Evolutionary conservation across 2,797 vertebrate species (phyloP), one percentile per base, ranked within the genome.

Genomic region (Acrossocheilus wenchowensis): DNA sequence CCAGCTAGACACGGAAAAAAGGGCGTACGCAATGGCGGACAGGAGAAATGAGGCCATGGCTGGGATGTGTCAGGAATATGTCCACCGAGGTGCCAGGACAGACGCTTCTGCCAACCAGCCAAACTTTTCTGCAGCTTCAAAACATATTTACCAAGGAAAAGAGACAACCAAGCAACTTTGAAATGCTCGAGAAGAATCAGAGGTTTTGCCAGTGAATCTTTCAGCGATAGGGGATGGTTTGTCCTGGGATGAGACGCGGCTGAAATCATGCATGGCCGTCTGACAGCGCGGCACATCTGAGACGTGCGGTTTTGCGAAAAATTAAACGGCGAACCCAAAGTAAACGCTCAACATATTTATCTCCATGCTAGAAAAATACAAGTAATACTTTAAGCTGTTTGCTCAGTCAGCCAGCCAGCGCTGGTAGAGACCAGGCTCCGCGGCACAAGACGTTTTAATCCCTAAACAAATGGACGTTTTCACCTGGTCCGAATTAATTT

Each of bases 121-220:
- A 79, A 79, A 72, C 21, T 52, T 78, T 74, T 73, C 50, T 10
- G 43, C 41, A 83, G 87, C 89, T 86, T 74, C 84, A 91, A 87
- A 87, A 88, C 64, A 52, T 36, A 87, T 87, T 90, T 91, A 90
- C 90, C 90, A 91, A 66, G 69, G 74, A 86, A 82, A 90, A 71
- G 83, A 81, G 45, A 41, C 45, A 39, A 83, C 7, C 36, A 36
- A 79, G 54, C 69, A 73, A 74, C n/a, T 78, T 57, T 30, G 86
- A 41, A 71, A 72, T 1, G 3, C 21, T 50, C 14, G 10, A 23
- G 50, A 41, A 39, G 62, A 86, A 66, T 34, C 78, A 54, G 69
- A 48, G 23, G 43, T 15, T 36, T 50, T 41, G 36, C 26, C 71
- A 81, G 71, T 41, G 84, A 82, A 36, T 8, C 39, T 64, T 19